Evolutionary conservation across 2,113 vertebrate genomes (phyloP).

Genomic region (Tauraco erythrolophus): DNA sequence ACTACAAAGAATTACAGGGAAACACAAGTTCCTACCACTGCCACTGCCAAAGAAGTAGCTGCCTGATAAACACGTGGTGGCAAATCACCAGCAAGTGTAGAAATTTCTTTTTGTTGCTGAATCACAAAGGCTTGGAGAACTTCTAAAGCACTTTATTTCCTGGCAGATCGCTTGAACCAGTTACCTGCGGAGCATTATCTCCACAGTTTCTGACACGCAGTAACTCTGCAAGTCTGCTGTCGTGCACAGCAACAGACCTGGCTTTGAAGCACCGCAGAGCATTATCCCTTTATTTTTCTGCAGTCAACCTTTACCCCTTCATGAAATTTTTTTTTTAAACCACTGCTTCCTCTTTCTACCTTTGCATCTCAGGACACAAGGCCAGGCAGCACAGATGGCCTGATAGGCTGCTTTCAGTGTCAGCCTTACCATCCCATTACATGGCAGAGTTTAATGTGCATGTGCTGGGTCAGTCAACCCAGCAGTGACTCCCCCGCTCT

Average conservation of each 20-base stretch:
- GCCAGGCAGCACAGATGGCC: not conserved
- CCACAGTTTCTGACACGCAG: not conserved
- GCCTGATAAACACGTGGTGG: not conserved
- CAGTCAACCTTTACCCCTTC: not conserved
- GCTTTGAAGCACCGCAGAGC: not conserved
- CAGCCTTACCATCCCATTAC: not conserved
- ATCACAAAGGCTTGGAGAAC: not conserved
- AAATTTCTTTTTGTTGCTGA: not conserved
- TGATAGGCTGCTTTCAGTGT: rapidly evolving
- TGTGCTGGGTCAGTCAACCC: not conserved
- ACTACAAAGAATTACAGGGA: not conserved
- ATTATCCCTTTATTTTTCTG: not conserved
- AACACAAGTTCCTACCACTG: not conserved
- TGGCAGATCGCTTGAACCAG: not conserved
- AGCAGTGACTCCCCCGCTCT: rapidly evolving
- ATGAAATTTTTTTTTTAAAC: not conserved
- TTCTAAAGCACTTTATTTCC: not conserved
- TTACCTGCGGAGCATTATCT: not conserved
- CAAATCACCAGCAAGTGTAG: not conserved
- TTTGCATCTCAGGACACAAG: not conserved
- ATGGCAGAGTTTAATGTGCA: not conserved
- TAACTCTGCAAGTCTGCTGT: not conserved
- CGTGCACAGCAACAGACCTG: not conserved
- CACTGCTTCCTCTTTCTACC: not conserved
- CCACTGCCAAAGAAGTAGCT: not conserved